Percentiles rank a stretch among this genome's conserved stretches.
These are phyloP conservation scores for Parotia lawesii DNA, from an alignment of 2,113 vertebrate species.

Conservation along the genomic window DNA sequence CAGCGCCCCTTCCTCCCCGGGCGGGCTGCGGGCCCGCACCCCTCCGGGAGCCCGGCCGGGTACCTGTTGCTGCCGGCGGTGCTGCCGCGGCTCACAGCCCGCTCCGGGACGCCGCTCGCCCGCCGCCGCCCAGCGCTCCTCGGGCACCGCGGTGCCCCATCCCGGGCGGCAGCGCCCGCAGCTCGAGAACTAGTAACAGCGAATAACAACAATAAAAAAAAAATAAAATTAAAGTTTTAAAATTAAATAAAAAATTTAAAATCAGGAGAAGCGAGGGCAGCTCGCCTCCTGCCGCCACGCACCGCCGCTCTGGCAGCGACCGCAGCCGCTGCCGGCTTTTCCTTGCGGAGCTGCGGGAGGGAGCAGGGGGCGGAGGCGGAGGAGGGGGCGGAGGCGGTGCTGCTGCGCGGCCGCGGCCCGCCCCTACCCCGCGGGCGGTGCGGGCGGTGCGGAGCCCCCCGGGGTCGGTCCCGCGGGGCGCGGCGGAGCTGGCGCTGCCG, in stretches of 20 bases:
- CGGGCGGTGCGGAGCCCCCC: background rate
- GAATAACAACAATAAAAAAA: too few species aligned
- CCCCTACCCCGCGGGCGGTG: background rate
- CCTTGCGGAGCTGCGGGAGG: background rate
- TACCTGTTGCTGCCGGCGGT: constrained; percentile 33
- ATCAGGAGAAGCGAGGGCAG: fast-evolving
- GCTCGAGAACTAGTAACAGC: background rate
- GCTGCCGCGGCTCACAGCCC: constrained; percentile 4
- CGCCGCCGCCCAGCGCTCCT: background rate
- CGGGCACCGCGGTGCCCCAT: background rate
- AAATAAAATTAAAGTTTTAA: background rate
- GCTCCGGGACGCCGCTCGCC: background rate
- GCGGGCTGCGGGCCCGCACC: background rate
- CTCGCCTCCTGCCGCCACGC: background rate
- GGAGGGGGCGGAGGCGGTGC: background rate
- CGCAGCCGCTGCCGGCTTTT: constrained; percentile 11
- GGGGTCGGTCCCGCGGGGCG: background rate
- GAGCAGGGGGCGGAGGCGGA: background rate
- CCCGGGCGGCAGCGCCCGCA: background rate
- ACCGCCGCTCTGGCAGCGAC: background rate
- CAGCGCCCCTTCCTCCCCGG: background rate
- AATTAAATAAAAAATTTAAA: background rate
- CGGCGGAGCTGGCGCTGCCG: background rate
- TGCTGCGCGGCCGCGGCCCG: background rate
- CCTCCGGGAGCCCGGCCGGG: background rate